phyloP scores from a whole-genome alignment of 2,888 invertebrate species.

The Pogonocherus hispidulus region DNA sequence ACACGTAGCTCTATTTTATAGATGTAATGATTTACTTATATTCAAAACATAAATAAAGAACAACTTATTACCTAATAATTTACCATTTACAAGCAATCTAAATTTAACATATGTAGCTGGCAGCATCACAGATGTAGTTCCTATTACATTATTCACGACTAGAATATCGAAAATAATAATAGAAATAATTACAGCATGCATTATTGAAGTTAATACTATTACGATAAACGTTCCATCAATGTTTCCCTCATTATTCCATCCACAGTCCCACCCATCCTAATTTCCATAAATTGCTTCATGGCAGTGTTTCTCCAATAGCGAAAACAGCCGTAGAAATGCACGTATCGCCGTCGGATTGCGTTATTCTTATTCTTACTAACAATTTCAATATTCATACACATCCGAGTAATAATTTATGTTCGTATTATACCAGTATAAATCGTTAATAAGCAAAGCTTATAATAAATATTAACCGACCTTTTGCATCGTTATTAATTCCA shows the following conservation, averaged over 20 bases:
- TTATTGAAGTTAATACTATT: conserved; percentile 22
- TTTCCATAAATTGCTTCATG: conserved; percentile 19
- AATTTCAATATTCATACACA: conserved; percentile 19
- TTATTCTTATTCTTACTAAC: conserved; percentile 9
- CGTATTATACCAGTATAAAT: conserved; percentile 14
- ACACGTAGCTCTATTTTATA: too few relatives aligned
- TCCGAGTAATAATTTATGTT: conserved; percentile 12
- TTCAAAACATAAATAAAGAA: too few relatives aligned
- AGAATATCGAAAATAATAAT: not conserved
- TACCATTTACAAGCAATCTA: too few relatives aligned
- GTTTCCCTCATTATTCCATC: conserved; percentile 3
- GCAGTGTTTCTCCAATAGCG: conserved; percentile 6
- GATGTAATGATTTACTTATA: too few relatives aligned
- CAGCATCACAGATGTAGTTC: too few relatives aligned
- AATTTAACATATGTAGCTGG: too few relatives aligned
- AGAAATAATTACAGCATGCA: conserved; percentile 2
- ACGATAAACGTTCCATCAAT: conserved; percentile 1
- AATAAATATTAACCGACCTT: conserved; percentile 17
- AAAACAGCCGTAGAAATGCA: conserved; percentile 3
- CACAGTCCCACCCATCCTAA: conserved; percentile 17
- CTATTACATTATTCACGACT: not conserved
- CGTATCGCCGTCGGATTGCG: conserved; percentile 5
- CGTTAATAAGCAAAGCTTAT: conserved; percentile 24
- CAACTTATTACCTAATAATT: too few relatives aligned
- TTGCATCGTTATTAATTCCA: conserved; percentile 20